A percentile compares a stretch with the other conserved stretches of the same genome.
These are phyloP conservation scores for Melanotaenia parkinsoni DNA, from an alignment of 2,797 vertebrate species.

Conservation along the genomic window DNA sequence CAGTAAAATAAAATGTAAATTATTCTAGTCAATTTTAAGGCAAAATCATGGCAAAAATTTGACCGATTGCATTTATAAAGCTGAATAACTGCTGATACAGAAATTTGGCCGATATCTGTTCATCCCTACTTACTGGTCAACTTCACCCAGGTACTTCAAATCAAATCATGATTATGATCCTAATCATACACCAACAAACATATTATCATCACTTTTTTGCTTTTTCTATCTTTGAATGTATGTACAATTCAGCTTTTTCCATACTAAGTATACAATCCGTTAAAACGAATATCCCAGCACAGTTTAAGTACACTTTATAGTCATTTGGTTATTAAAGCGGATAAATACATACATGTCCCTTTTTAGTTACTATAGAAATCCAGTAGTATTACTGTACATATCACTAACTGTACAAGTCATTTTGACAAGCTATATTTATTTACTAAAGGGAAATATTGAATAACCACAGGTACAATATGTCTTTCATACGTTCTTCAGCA, in stretches of 20 bases:
- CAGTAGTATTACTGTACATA: conserved; percentile 45
- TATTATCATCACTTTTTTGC: conserved; percentile 5
- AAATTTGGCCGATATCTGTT: background rate
- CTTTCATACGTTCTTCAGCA: conserved; percentile 7
- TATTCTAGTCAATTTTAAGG: background rate
- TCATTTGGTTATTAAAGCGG: conserved; percentile 7
- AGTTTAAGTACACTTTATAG: conserved; percentile 43
- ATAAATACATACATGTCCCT: conserved; percentile 25
- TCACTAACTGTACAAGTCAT: conserved; percentile 60
- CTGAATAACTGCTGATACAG: background rate
- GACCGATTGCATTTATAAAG: background rate
- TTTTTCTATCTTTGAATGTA: conserved; percentile 28
- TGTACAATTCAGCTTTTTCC: conserved; percentile 59
- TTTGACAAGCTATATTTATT: conserved; percentile 18
- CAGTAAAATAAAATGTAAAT: background rate
- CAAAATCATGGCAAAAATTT: too few species aligned
- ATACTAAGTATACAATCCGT: conserved; percentile 22
- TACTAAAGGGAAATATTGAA: conserved; percentile 12
- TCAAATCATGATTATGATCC: background rate
- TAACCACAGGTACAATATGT: background rate
- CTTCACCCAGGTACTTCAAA: background rate
- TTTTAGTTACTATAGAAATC: conserved; percentile 33
- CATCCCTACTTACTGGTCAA: background rate
- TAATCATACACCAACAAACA: background rate
- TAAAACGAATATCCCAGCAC: conserved; percentile 37